These are phyloP conservation scores for Suricata suricatta DNA, from an alignment of 2,113 vertebrate species.

Conservation along the genomic window DNA sequence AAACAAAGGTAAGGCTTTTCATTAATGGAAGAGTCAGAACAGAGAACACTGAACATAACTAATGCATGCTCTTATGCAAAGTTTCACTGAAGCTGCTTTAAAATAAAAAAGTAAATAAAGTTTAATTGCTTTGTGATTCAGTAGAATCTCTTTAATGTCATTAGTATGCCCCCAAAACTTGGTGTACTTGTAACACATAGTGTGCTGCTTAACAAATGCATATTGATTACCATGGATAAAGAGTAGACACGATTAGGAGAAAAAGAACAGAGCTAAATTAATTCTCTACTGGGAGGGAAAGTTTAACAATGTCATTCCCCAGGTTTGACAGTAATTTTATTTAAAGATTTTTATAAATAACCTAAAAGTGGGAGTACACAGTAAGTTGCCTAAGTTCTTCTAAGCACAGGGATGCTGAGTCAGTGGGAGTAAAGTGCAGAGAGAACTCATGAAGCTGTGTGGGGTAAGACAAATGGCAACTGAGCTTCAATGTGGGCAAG, in stretches of 20 bases:
- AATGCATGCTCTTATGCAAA: background rate
- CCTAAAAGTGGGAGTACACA: slow-evolving; percentile 68
- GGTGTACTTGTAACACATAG: background rate
- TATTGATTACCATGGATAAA: background rate
- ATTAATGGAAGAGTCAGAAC: background rate
- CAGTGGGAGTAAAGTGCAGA: slow-evolving; percentile 56
- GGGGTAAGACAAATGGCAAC: slow-evolving; percentile 45
- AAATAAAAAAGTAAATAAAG: slow-evolving; percentile 38
- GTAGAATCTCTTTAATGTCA: background rate
- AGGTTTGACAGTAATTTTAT: slow-evolving; percentile 72
- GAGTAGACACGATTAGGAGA: background rate
- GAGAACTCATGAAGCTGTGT: background rate
- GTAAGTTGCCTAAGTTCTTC: slow-evolving; percentile 51
- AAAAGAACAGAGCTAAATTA: slow-evolving; percentile 52
- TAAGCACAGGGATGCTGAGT: slow-evolving; percentile 64
- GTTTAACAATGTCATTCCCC: slow-evolving; percentile 61
- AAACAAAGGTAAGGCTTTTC: background rate
- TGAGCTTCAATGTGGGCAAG: slow-evolving; percentile 3
- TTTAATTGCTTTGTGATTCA: slow-evolving; percentile 39
- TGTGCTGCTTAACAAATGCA: slow-evolving; percentile 22
- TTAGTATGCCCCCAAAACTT: background rate
- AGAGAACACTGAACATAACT: background rate
- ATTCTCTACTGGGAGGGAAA: slow-evolving; percentile 1
- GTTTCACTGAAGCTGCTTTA: background rate
- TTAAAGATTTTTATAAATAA: slow-evolving; percentile 79